Percentiles rank a stretch among this genome's conserved stretches.
Evolutionary conservation across 2,113 vertebrate genomes (phyloP).

Genomic region (Carollia perspicillata): DNA sequence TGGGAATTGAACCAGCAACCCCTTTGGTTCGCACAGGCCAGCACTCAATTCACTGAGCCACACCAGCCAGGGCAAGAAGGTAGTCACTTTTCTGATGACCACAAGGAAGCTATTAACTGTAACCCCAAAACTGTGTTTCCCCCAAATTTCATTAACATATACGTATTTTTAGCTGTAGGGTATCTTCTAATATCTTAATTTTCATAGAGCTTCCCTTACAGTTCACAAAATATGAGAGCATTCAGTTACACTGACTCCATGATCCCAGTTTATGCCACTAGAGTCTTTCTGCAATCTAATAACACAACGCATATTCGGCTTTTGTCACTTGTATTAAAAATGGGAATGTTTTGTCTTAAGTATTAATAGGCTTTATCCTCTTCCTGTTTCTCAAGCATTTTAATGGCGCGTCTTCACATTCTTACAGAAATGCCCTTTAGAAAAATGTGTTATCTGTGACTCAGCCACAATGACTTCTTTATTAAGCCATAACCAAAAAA

Average conservation of each 20-base stretch:
- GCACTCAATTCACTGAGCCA: too few relatives aligned
- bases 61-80: not conserved
- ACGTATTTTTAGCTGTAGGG: not conserved
- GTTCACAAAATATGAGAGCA: not conserved
- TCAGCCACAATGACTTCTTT: constrained; percentile 35
- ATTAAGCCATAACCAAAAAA: not conserved
- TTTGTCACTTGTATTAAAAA: constrained; percentile 11
- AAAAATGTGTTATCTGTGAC: not conserved
- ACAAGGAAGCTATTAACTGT: not conserved
- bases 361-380: not conserved
- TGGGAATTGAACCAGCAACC: too few relatives aligned
- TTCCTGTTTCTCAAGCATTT: not conserved
- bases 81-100: not conserved
- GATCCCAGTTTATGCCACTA: not conserved
- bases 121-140: not conserved
- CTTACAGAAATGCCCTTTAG: not conserved
- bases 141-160: not conserved
- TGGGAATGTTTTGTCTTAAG: not conserved
- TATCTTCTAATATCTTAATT: not conserved
- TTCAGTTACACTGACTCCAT: not conserved
- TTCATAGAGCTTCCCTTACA: not conserved
- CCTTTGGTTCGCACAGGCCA: too few relatives aligned
- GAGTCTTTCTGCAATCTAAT: not conserved
- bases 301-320: not conserved
- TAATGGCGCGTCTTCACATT: not conserved